phyloP scores from a whole-genome alignment of 1,140 invertebrate species.

The Papilio polyxenes region DNA sequence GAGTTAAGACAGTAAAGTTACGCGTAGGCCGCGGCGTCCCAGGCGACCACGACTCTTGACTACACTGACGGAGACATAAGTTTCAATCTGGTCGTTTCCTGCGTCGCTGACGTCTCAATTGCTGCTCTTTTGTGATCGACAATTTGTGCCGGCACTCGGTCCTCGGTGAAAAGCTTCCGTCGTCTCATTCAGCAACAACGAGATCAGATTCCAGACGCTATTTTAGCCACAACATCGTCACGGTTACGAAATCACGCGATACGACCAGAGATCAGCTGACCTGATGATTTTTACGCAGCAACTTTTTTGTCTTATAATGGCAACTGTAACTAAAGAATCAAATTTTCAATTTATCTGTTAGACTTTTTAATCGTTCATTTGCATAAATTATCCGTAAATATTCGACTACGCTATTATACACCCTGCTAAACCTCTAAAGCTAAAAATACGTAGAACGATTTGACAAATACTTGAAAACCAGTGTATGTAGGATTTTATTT shows the following conservation, averaged over 20 bases:
- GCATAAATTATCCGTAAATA: background rate
- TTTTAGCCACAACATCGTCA: constrained; percentile 52
- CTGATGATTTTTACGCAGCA: constrained; percentile 11
- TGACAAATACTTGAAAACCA: too few relatives aligned
- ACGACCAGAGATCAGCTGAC: background rate
- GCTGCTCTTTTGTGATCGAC: constrained; percentile 78
- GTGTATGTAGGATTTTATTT: too few relatives aligned
- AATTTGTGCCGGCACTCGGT: constrained; percentile 66
- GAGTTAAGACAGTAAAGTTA: constrained; percentile 32
- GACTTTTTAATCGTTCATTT: background rate
- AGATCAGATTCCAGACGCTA: constrained; percentile 65
- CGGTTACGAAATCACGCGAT: constrained; percentile 32
- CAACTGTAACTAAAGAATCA: background rate
- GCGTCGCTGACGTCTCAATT: constrained; percentile 74
- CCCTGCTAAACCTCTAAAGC: too few relatives aligned
- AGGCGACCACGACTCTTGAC: constrained; percentile 42
- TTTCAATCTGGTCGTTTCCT: constrained; percentile 74
- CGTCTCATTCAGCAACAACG: constrained; percentile 68
- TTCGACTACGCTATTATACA: background rate
- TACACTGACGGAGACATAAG: constrained; percentile 61
- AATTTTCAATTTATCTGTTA: background rate
- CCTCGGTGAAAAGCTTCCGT: constrained; percentile 66
- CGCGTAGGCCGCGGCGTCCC: constrained; percentile 16
- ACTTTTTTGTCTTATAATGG: background rate
- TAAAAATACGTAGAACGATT: too few relatives aligned